phyloP scores from a whole-genome alignment of 2,113 vertebrate genomes.

The Thunnus thynnus region DNA sequence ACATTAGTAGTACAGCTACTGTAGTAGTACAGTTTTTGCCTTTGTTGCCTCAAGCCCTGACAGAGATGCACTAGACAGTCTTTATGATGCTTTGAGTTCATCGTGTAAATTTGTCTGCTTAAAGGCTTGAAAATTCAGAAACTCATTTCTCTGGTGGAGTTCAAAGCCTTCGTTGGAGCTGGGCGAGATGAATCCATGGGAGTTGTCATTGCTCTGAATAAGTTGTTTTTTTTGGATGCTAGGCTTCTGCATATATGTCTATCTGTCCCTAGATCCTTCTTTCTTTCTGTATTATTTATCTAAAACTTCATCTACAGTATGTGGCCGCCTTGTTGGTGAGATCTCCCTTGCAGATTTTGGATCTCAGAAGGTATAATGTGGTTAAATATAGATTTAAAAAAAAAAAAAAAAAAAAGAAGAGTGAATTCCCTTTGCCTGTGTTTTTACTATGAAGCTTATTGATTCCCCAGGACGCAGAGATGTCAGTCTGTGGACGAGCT shows the following conservation, averaged over 20 bases:
- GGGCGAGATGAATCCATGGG: constrained; percentile 48
- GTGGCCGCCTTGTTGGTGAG: neutral
- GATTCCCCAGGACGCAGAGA: constrained; percentile 37
- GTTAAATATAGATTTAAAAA: constrained; percentile 23
- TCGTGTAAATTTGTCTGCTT: constrained; percentile 50
- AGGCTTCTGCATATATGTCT: constrained; percentile 8
- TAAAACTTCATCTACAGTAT: neutral
- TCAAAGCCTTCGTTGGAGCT: constrained; percentile 52
- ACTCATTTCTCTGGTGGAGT: constrained; percentile 52
- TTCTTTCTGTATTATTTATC: constrained; percentile 28
- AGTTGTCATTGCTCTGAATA: constrained; percentile 62
- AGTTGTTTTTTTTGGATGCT: constrained; percentile 15
- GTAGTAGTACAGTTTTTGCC: constrained; percentile 32
- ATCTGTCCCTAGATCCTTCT: constrained; percentile 15
- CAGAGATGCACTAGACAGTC: constrained; percentile 34
- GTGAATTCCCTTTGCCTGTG: constrained; percentile 2
- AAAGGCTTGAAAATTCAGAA: constrained; percentile 51
- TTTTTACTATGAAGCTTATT: constrained; percentile 32
- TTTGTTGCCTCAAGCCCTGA: constrained; percentile 56
- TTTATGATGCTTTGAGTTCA: constrained; percentile 50
- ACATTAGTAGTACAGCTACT: neutral
- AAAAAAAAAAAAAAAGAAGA: neutral
- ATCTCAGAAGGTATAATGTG: constrained; percentile 12
- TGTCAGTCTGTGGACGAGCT: constrained; percentile 52
- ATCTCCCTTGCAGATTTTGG: constrained; percentile 6